Evolutionary conservation across 2,797 vertebrate species (phyloP).

Genomic region (Artibeus jamaicensis): DNA sequence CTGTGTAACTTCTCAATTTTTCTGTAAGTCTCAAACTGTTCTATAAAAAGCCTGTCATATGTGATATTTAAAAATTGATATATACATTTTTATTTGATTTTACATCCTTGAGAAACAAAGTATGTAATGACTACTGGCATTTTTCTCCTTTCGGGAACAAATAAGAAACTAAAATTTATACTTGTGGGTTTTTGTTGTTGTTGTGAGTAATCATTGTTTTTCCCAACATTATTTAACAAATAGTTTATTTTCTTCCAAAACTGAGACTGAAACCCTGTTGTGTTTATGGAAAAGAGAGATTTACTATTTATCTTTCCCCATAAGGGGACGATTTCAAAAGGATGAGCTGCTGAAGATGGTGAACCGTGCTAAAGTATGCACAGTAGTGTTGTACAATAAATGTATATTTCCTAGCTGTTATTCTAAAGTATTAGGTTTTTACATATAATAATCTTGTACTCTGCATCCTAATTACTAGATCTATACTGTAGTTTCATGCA

Average conservation of each 20-base stretch:
- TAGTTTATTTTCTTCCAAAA: neutral
- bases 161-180: neutral
- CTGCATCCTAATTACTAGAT: neutral
- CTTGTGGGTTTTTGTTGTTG: neutral
- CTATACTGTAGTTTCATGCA: neutral
- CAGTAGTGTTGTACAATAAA: neutral
- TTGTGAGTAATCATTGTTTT: neutral
- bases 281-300: neutral
- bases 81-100: neutral
- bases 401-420: neutral
- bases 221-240: neutral
- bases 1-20: neutral
- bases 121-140: neutral
- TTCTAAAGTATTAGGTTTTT: neutral
- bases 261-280: neutral
- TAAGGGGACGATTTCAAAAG: neutral
- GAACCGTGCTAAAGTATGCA: neutral
- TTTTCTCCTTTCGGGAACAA: neutral
- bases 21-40: neutral
- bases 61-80: neutral
- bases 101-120: neutral
- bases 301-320: neutral
- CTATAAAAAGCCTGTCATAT: neutral
- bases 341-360: neutral
- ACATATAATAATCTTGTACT: neutral